Conservation (phyloP, 2,888 invertebrate species). For the Drosophila pegasa region DNA sequence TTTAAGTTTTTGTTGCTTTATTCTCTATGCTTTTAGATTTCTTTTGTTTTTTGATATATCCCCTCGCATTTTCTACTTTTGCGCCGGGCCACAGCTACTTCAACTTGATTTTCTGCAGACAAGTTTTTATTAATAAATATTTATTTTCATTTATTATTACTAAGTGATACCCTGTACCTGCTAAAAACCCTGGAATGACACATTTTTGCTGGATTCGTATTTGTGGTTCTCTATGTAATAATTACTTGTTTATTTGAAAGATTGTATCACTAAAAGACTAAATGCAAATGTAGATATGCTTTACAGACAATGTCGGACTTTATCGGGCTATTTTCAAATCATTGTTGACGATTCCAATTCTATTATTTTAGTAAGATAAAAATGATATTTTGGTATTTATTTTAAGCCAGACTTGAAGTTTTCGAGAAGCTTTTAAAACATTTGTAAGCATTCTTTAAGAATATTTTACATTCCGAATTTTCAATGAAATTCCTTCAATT, state of each 20-base stretch:
- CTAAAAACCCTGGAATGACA: neutral
- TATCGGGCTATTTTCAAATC: no score
- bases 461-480: no score
- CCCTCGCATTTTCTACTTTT: slow-evolving; percentile 40
- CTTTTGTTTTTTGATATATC: slow-evolving; percentile 18
- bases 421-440: no score
- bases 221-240: no score
- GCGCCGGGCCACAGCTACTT: slow-evolving; percentile 30
- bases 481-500: no score
- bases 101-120: slow-evolving; percentile 17
- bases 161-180: neutral
- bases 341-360: neutral
- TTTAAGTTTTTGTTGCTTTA: slow-evolving; percentile 45
- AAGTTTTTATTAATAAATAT: slow-evolving; percentile 28
- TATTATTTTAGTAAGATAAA: neutral
- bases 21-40: slow-evolving; percentile 42
- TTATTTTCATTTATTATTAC: slow-evolving; percentile 5
- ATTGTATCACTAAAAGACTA: no score
- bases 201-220: neutral
- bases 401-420: neutral
- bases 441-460: no score
- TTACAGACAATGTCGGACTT: no score
- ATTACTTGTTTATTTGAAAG: no score
- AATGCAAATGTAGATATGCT: no score
- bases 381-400: neutral